phyloP scores from a whole-genome alignment of 2,113 vertebrate genomes.

The Macroglossus sobrinus region DNA sequence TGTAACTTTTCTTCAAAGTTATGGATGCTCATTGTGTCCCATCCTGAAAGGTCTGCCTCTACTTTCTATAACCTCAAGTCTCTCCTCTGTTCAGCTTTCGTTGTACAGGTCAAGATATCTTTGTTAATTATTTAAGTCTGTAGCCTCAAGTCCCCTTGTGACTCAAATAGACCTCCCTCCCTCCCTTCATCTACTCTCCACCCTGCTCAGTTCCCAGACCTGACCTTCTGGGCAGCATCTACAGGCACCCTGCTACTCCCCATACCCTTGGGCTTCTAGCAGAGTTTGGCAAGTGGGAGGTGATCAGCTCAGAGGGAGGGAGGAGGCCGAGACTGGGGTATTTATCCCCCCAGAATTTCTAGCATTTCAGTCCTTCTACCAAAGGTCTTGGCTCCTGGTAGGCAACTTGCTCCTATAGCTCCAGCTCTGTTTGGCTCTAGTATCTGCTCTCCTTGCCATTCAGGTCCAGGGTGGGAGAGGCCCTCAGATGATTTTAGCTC shows the following conservation, averaged over 20 bases:
- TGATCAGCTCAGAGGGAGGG: neutral
- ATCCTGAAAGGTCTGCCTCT: neutral
- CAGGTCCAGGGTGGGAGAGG: neutral
- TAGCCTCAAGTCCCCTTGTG: neutral
- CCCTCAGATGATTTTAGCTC: neutral
- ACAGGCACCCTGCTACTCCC: neutral
- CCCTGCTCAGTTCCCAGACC: neutral
- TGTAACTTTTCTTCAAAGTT: neutral
- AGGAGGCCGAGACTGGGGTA: neutral
- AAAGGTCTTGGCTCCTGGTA: neutral
- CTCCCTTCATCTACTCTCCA: neutral
- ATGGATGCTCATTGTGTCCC: neutral
- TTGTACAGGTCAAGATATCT: neutral
- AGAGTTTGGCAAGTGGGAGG: neutral
- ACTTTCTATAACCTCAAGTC: neutral
- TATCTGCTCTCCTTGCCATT: neutral
- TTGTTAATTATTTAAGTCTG: neutral
- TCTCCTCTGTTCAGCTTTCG: neutral
- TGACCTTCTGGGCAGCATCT: neutral
- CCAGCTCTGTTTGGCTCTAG: neutral
- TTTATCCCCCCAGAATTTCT: accelerated
- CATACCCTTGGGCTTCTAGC: neutral
- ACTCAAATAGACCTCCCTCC: neutral
- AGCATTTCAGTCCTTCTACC: neutral
- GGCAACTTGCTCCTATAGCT: neutral